A percentile compares a stretch with the other conserved stretches of the same genome.
Conservation (phyloP, 2,888 invertebrate genomes). For the Nephrotoma flavescens region DNA sequence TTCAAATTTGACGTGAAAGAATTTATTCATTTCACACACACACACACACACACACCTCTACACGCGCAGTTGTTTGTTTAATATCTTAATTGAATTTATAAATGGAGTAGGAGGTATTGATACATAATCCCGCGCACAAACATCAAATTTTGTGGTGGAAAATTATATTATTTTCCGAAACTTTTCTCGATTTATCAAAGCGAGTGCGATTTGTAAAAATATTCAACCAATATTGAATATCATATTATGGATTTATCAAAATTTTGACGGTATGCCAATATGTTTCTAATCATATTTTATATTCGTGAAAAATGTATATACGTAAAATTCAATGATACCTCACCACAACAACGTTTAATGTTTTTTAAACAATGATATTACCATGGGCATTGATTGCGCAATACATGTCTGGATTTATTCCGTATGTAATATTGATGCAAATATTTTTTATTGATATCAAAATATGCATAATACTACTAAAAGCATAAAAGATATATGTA, state of each 20-base stretch:
- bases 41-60: neutral
- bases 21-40: neutral
- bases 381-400: neutral
- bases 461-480: neutral
- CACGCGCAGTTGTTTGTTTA: neutral
- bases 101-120: too few species aligned
- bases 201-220: too few species aligned
- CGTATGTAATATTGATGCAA: neutral
- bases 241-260: too few species aligned
- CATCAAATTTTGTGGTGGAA: neutral
- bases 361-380: neutral
- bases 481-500: neutral
- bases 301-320: neutral
- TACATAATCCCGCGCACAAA: too few species aligned
- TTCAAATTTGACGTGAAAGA: neutral
- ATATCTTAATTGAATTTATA: neutral
- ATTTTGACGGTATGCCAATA: too few species aligned
- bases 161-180: neutral
- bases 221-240: too few species aligned
- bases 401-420: neutral
- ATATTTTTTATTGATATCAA: neutral
- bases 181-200: neutral
- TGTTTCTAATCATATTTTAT: neutral
- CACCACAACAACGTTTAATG: neutral
- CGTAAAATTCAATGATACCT: neutral